Conservation (phyloP, 2,888 invertebrate species). For the Esperia sulphurella region DNA sequence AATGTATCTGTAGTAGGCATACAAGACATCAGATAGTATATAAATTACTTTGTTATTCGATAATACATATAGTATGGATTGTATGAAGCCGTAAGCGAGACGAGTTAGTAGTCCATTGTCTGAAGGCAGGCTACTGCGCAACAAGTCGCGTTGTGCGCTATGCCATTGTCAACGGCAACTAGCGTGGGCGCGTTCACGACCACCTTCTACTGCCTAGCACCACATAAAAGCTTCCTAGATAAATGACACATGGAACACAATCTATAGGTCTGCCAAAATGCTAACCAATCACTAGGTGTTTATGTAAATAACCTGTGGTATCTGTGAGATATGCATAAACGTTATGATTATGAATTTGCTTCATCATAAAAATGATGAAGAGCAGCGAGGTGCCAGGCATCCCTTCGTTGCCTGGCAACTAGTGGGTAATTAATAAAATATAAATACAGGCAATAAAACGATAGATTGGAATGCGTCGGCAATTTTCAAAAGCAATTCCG, state of each 20-base stretch:
- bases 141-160: constrained; percentile 38
- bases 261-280: constrained; percentile 5
- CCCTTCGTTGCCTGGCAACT: constrained; percentile 27
- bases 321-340: constrained; percentile 1
- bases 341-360: constrained; percentile 9
- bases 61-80: constrained; percentile 41
- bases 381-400: constrained; percentile 10
- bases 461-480: constrained; percentile 67
- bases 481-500: constrained; percentile 64
- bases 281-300: not conserved
- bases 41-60: constrained; percentile 48
- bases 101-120: constrained; percentile 57
- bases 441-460: constrained; percentile 64
- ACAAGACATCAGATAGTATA: constrained; percentile 36
- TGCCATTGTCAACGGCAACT: constrained; percentile 41
- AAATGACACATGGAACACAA: constrained; percentile 24
- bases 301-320: not conserved
- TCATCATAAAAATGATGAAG: constrained; percentile 17
- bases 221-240: constrained; percentile 17
- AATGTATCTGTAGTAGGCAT: constrained; percentile 23
- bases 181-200: constrained; percentile 46
- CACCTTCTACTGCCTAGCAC: constrained; percentile 2
- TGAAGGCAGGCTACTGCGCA: constrained; percentile 60
- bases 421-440: constrained; percentile 61
- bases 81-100: constrained; percentile 37